Conservation (phyloP, 1,140 invertebrate species). For the Platyura marginata region DNA sequence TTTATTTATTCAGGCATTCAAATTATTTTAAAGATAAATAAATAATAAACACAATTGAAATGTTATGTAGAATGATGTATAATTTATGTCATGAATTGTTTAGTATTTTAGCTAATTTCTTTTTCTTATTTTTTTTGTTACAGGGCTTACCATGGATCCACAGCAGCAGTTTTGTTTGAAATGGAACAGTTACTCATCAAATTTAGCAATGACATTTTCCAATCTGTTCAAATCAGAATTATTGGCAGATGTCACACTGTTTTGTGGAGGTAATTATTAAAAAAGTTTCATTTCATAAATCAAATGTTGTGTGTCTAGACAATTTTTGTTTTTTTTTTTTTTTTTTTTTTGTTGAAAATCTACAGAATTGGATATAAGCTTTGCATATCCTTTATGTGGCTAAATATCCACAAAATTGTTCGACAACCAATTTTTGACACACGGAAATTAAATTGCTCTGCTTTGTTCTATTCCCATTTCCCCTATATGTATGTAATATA, state of each 20-base stretch:
- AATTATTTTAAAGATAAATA: too few relatives aligned
- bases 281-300: constrained; percentile 4
- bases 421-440: background rate
- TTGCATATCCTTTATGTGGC: background rate
- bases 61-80: too few relatives aligned
- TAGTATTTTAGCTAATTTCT: too few relatives aligned
- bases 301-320: background rate
- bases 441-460: background rate
- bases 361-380: background rate
- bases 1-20: too few relatives aligned
- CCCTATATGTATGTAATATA: too few relatives aligned
- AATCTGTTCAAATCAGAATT: constrained; percentile 79
- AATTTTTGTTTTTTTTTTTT: background rate
- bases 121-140: background rate
- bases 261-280: constrained; percentile 64
- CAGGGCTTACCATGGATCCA: constrained; percentile 35
- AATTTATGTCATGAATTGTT: too few relatives aligned
- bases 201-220: constrained; percentile 70
- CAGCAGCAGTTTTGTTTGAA: constrained; percentile 81
- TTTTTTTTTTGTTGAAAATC: background rate
- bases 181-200: constrained; percentile 81
- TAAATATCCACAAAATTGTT: background rate
- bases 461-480: too few relatives aligned
- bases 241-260: constrained; percentile 72
- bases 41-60: too few relatives aligned